Evolutionary conservation across 2,113 vertebrate genomes (phyloP).

Genomic region (human (Homo sapiens)): DNA sequence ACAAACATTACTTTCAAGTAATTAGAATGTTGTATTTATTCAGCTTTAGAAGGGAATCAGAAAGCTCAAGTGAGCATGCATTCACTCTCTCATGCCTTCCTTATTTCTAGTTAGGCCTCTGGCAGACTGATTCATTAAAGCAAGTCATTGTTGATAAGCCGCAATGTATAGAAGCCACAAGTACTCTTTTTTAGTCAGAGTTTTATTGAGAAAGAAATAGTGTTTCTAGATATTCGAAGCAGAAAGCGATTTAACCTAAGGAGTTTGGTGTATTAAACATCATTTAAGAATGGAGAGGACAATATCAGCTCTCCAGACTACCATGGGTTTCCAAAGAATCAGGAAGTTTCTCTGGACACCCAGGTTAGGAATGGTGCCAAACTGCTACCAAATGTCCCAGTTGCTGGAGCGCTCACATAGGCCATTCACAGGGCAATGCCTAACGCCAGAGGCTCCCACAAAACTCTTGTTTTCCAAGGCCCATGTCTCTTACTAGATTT

Average conservation of each 20-base stretch:
- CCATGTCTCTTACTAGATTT: not conserved
- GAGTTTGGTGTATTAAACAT: not conserved
- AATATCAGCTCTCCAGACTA: not conserved
- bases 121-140: not conserved
- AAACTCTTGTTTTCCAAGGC: too few relatives aligned
- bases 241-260: not conserved
- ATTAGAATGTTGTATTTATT: not conserved
- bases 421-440: not conserved
- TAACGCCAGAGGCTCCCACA: not conserved
- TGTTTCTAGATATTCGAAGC: not conserved
- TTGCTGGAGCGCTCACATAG: too few relatives aligned
- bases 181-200: not conserved
- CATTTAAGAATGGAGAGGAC: not conserved
- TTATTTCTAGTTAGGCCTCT: not conserved
- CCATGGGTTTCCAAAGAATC: not conserved
- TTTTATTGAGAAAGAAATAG: not conserved
- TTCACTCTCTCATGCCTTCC: not conserved
- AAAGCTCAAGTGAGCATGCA: not conserved
- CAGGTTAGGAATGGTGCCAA: not conserved
- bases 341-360: not conserved
- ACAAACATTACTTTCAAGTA: not conserved
- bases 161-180: not conserved
- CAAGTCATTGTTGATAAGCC: not conserved
- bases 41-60: not conserved
- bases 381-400: not conserved